Conservation (phyloP, 2,113 vertebrate species). For the Micromys minutus region DNA sequence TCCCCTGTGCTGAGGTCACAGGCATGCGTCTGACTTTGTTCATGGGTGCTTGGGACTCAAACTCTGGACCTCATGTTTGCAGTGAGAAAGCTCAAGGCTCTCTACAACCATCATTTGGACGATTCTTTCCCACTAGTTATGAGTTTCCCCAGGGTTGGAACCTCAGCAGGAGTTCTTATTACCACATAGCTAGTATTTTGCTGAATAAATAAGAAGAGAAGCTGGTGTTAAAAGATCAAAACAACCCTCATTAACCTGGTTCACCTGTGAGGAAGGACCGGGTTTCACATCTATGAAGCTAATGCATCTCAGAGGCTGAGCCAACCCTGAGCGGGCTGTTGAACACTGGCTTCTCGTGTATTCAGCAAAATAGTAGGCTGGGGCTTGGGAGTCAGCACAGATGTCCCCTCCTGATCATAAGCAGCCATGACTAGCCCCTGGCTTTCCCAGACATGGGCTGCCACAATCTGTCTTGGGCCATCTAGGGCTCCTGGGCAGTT, state of each 20-base stretch:
- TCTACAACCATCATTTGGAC: neutral
- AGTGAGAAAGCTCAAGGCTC: neutral
- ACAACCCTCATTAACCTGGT: neutral
- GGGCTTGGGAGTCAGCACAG: neutral
- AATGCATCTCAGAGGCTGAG: neutral
- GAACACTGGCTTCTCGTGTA: no score
- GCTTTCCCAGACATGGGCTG: neutral
- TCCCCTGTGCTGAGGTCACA: neutral
- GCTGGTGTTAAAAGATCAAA: neutral
- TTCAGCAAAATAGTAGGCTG: no score
- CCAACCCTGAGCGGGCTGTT: neutral
- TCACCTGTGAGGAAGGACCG: neutral
- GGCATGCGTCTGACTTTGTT: neutral
- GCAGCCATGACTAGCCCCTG: neutral
- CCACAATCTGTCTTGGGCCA: neutral
- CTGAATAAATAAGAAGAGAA: neutral
- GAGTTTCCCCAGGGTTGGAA: neutral
- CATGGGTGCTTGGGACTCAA: neutral
- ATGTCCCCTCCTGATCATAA: neutral
- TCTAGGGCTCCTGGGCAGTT: neutral
- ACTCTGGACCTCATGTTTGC: neutral
- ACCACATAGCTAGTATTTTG: neutral
- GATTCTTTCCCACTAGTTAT: neutral
- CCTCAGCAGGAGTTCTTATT: neutral
- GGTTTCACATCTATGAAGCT: neutral